Evolutionary conservation across 1,140 invertebrate species (phyloP), one percentile per base, ranked within the genome.

Genomic region (Hydropsyche tenuis): DNA sequence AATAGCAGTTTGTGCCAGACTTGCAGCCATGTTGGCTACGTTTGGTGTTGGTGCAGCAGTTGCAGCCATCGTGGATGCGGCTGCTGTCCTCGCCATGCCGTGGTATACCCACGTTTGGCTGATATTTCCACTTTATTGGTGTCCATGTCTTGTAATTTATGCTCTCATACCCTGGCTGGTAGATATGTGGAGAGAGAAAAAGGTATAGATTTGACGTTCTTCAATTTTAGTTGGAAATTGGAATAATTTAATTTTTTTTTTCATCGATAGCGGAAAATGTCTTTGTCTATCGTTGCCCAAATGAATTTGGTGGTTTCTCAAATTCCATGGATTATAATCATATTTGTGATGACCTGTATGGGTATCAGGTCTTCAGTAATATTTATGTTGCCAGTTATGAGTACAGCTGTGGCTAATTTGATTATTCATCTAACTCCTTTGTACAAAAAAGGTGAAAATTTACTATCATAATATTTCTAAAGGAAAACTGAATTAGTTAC

Each of bases 121-220:
- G 6, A 70, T 77, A 25, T 77, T 77, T 43, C 76, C 76, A 6
- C 25, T 77, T 0, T 77, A 75, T 20, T 77, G 76, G 76, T 77
- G 76, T 69, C 76, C 76, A n/a, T 70, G 45, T 48, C 27, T 77
- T 1, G 70, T 37, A 9, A 66, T 37, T 4, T 70, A 56, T 25
- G 71, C 51, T 22, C 0, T 75, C 1, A 51, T 75, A 5, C 70
- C 72, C 0, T n/a, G 62, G 11, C 30, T 77, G 1, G 65, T 77
- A 1, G 68, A 77, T 37, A 63, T 53, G 20, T 77, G 73, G 76
- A 73, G 73, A 64, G 20, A 37, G 25, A 51, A 75, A 43, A 77
- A 75, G 62, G 76, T 77, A 62, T 25, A 30, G 6, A 65, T 18
- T 65, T 20, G 30, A 70, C 30, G 30, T 37, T 37, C n/a, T 7